A percentile compares a stretch with the other conserved stretches of the same genome.
Conservation (phyloP, 2,113 vertebrate species). For the Sitta europaea region DNA sequence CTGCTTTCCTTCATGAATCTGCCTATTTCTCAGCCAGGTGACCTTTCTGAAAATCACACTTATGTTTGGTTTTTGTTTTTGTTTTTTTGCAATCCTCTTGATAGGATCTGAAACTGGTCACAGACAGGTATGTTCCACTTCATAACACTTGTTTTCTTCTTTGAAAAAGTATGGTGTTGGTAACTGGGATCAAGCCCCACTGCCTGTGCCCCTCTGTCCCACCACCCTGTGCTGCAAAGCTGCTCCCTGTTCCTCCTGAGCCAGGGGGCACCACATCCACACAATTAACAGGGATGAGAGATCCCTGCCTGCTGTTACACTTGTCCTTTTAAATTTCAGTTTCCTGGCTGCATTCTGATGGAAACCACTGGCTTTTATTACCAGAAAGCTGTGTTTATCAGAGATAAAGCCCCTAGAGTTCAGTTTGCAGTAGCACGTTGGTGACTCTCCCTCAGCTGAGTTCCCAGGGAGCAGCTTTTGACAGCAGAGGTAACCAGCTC, state of each 20-base stretch:
- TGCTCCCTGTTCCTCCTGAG: neutral
- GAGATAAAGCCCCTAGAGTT: neutral
- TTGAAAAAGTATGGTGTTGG: neutral
- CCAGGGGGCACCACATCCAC: neutral
- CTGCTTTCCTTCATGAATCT: neutral
- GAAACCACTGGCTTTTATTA: neutral
- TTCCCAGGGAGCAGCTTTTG: neutral
- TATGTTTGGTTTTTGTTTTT: neutral
- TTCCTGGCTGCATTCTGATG: neutral
- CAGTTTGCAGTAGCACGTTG: neutral
- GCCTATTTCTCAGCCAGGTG: neutral
- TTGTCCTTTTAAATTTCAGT: neutral
- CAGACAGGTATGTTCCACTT: neutral
- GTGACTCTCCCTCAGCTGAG: neutral
- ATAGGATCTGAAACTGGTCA: neutral
- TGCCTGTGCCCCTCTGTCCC: neutral
- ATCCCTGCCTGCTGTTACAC: neutral
- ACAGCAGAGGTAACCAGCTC: neutral
- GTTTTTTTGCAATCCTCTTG: neutral
- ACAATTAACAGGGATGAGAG: neutral
- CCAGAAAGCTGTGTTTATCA: neutral
- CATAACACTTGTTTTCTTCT: neutral
- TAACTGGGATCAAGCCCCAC: neutral
- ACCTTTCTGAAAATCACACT: neutral
- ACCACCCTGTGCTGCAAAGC: neutral